A percentile compares a stretch with the other conserved stretches of the same genome.
Conservation (phyloP, 1,140 invertebrate genomes). For the Gonatopus flavifemur region DNA sequence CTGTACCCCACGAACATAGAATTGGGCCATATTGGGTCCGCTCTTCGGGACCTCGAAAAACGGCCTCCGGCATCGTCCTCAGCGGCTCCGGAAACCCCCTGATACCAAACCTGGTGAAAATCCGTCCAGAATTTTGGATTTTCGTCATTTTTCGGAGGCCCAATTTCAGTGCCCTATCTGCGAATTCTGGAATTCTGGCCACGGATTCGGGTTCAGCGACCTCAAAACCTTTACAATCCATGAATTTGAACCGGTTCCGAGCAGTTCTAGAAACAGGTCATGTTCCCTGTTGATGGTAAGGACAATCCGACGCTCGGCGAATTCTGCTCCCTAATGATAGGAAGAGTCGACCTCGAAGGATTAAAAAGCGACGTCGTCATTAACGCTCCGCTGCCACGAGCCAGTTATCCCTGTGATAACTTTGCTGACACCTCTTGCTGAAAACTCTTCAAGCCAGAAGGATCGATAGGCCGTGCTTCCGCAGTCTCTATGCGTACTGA, state of each 20-base stretch:
- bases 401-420: conserved; percentile 73
- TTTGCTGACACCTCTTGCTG: conserved; percentile 68
- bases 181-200: too few species aligned
- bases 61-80: too few species aligned
- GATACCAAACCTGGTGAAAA: too few species aligned
- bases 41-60: too few species aligned
- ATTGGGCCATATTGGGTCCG: too few species aligned
- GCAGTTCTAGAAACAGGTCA: conserved; percentile 52
- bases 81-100: too few species aligned
- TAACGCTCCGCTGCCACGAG: conserved; percentile 28
- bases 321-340: conserved; percentile 69
- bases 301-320: too few species aligned
- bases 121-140: background rate
- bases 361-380: conserved; percentile 65
- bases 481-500: conserved; percentile 72
- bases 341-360: conserved; percentile 68
- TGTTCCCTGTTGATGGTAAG: conserved; percentile 67
- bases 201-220: background rate
- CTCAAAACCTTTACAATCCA: conserved; percentile 55
- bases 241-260: conserved; percentile 66
- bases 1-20: too few species aligned
- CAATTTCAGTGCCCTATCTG: background rate
- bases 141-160: background rate
- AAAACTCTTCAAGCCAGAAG: conserved; percentile 65
- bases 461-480: conserved; percentile 76